Evolutionary conservation across 2,797 vertebrate species (phyloP), one percentile per base, ranked within the genome.

Genomic region (Anisognathus igniventris): DNA sequence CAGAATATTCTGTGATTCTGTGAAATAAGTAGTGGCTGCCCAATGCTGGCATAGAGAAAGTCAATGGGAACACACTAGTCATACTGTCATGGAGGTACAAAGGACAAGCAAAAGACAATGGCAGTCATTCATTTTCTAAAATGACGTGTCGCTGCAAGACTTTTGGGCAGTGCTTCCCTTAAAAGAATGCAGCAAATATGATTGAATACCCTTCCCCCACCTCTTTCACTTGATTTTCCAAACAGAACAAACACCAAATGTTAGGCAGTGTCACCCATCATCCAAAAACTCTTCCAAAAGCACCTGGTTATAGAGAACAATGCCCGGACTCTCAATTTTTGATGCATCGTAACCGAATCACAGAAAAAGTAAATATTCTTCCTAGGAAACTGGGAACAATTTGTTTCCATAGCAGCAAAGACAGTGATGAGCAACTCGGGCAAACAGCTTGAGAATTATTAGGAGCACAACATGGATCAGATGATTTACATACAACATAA

Each of bases 351-450:
- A 96, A 91, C 68, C 62, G 62, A 92, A 92, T 54, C 65, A 72
- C 7, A 12, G 65, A 71, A 87, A 81, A 79, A 82, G 45, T 82
- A 87, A 91, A 88, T 62, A 88, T 56, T 91, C 92, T 82, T 83
- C 54, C 58, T 62, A 56, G 94, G 85, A 93, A 94, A 76, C 70
- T 48, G 33, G 39, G 81, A 95, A 85, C 68, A 91, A 94, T 94
- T 93, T 93, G 94, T 96, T 96, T 95, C 94, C 89, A 96, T 95
- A 84, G 92, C 78, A 96, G 92, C 93, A 77, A 47, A 35, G 71
- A 87, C 45, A 91, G 45, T 71, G 92, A 96, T 93, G 89, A 96
- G 89, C 81, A 94, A 84, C 53, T 82, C 33, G 4, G 78, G 92
- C 81, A 95, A 91, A 91, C 5, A 87, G 73, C 83, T 92, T 9